Base-by-base conservation (phyloP, 1,140 invertebrate species). In the Coptotermes formosanus region DNA sequence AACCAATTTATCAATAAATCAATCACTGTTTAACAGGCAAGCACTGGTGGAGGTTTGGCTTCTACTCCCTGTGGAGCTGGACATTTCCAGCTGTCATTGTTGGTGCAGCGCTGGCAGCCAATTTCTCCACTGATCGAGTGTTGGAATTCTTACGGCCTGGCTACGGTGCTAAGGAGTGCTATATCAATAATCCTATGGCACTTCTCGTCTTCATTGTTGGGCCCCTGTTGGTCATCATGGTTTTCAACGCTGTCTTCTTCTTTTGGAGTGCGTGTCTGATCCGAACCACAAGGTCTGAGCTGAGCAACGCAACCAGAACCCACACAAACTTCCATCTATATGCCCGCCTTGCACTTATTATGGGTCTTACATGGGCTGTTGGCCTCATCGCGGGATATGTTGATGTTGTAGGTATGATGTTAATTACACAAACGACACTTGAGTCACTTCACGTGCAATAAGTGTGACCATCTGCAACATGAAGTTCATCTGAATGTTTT, bases 31-130 rank as follows among this genome's bases (percentile, higher is more conserved):
- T 75, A 2, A 30, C 64, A 75, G 92, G 89, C 59, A 89, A 88
- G 45, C 90, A 92, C 85, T 90, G 89, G 89, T 82, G 88, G 8
- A 91, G 91, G 52, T 92, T 94, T 84, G 88, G 92, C 16, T 87
- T 90, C 11, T 94, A 94, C 88, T 91, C 92, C 0, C 85, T 92
- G 0, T 93, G 93, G 87, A 92, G 92, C 9, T 94, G 93, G 93
- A 88, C 92, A 0, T 87, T 90, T 14, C 93, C 94, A 7, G 90
- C 91, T 0, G 85, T 93, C 6, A 90, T 94, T 43, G 91, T 93
- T 0, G 88, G 88, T 0, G 83, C 90, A 0, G 92, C 93, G 32
- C 88, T 92, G 7, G 88, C 92, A n/a, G 88, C 93, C 2, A 93
- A 94, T 87, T 89, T 90, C 25, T 88, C 90, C 9, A 87, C 89